These are phyloP conservation scores for Ormyrus thymus DNA, from an alignment of 2,888 invertebrate species.

Conservation along the genomic window DNA sequence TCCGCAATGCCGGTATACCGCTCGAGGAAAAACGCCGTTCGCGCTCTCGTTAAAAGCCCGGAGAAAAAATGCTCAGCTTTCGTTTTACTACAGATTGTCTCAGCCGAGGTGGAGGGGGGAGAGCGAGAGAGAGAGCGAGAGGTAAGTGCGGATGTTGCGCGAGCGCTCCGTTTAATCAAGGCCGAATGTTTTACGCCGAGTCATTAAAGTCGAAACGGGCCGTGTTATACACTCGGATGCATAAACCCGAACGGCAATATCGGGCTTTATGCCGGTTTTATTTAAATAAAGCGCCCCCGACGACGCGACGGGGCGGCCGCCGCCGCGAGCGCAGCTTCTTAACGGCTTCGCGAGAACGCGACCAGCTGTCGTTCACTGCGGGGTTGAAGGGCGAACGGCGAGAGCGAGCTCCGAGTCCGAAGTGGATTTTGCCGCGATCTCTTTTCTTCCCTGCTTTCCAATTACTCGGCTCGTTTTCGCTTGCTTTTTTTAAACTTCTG, in stretches of 20 bases:
- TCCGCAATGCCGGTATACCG: not conserved
- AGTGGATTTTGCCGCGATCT: not conserved
- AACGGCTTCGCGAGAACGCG: conserved; percentile 19
- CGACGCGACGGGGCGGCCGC: conserved; percentile 43
- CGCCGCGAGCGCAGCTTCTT: conserved; percentile 36
- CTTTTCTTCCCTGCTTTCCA: no score
- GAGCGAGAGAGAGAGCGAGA: not conserved
- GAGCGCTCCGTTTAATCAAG: conserved; percentile 69
- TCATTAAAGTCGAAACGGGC: conserved; percentile 72
- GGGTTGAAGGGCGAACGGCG: not conserved
- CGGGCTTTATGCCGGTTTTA: conserved; percentile 72
- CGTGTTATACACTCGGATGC: conserved; percentile 72
- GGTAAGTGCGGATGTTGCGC: conserved; percentile 25
- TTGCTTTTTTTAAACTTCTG: no score
- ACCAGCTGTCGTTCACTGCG: conserved; percentile 1
- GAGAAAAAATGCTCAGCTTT: conserved; percentile 19
- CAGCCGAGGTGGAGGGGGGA: not conserved
- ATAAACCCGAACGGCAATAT: conserved; percentile 73
- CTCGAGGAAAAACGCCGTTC: not conserved
- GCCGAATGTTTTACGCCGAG: conserved; percentile 72
- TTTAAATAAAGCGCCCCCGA: conserved; percentile 69
- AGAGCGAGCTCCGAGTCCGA: not conserved
- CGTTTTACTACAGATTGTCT: conserved; percentile 55
- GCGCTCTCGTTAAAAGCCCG: conserved; percentile 8
- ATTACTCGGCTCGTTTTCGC: no score